Conservation (phyloP, 2,797 vertebrate genomes). For the Chelon labrosus region DNA sequence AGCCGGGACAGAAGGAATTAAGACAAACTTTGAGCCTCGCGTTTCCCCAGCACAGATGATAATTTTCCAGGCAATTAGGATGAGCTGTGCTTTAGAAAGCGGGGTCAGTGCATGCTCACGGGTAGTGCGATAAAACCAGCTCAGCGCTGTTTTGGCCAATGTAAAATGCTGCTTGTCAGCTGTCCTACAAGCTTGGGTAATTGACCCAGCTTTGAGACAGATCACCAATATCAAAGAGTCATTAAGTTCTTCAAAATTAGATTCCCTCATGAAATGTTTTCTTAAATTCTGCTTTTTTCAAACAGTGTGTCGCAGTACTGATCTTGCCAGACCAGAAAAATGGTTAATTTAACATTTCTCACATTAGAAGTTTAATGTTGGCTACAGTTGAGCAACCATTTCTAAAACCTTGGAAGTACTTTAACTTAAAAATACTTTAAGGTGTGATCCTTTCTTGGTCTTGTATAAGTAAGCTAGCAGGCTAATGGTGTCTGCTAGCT, state of each 20-base stretch:
- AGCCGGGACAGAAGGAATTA: slow-evolving; percentile 63
- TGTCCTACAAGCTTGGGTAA: slow-evolving; percentile 79
- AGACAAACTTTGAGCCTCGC: slow-evolving; percentile 64
- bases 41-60: slow-evolving; percentile 74
- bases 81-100: slow-evolving; percentile 58
- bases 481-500: too few relatives aligned
- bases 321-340: neutral
- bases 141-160: slow-evolving; percentile 61
- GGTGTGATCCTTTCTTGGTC: too few relatives aligned
- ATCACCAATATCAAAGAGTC: slow-evolving; percentile 71
- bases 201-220: slow-evolving; percentile 71
- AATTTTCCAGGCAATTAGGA: slow-evolving; percentile 83
- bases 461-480: too few relatives aligned
- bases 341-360: neutral
- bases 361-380: neutral
- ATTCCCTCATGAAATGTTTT: slow-evolving; percentile 43
- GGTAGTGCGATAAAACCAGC: slow-evolving; percentile 62
- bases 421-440: too few relatives aligned
- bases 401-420: too few relatives aligned
- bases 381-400: too few relatives aligned
- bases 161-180: slow-evolving; percentile 76
- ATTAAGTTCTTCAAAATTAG: slow-evolving; percentile 63
- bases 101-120: slow-evolving; percentile 73
- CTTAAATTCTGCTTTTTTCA: slow-evolving; percentile 41
- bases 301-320: slow-evolving; percentile 1